Conservation (phyloP, 2,797 vertebrate genomes). For the Eospalax fontanierii region DNA sequence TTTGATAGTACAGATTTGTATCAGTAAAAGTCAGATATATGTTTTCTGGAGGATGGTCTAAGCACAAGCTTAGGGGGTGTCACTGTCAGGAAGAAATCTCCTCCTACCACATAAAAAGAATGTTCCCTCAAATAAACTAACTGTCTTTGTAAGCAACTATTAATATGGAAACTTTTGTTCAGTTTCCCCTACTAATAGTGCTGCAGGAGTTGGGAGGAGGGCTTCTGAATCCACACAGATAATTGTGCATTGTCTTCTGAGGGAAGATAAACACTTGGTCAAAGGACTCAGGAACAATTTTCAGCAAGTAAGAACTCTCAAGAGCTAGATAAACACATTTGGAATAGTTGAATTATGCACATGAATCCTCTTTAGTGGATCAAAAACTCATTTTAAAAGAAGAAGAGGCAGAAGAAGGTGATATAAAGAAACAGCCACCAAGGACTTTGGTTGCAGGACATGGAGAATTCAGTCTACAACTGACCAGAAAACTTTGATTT, state of each 20-base stretch:
- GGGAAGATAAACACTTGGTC: background rate
- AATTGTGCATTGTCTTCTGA: background rate
- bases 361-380: background rate
- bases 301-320: background rate
- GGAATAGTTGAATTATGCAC: background rate
- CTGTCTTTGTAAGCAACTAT: background rate
- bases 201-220: background rate
- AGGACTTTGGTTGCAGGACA: background rate
- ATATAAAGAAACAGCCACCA: background rate
- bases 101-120: background rate
- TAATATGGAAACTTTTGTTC: background rate
- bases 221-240: background rate
- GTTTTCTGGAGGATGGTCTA: background rate
- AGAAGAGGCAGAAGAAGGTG: background rate
- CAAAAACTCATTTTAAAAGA: conserved; percentile 24
- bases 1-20: conserved; percentile 50
- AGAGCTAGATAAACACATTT: background rate
- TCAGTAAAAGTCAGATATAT: conserved; percentile 29
- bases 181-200: background rate
- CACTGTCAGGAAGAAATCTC: background rate
- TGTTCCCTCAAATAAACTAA: background rate
- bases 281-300: background rate
- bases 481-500: background rate
- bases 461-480: too few species aligned
- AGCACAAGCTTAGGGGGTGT: background rate